Percentiles rank a stretch among this genome's conserved stretches.
phyloP scores from a whole-genome alignment of 1,140 invertebrate species.

The Neodiprion virginianus region DNA sequence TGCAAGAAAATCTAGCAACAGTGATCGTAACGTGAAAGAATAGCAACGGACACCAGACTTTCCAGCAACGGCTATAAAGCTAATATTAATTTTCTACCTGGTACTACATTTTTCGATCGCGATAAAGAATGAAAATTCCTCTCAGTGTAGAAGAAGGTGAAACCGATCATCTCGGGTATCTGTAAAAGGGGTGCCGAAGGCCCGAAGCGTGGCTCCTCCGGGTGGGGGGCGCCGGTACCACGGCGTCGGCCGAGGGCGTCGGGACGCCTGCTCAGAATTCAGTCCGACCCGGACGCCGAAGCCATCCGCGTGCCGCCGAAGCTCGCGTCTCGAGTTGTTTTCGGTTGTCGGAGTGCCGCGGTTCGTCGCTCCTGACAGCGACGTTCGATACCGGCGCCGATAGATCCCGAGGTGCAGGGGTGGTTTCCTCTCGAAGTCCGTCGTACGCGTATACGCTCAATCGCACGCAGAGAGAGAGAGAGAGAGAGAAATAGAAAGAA shows the following conservation, averaged over 20 bases:
- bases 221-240: conserved; percentile 48
- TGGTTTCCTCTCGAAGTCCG: conserved; percentile 26
- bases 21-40: too few relatives aligned
- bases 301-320: conserved; percentile 42
- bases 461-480: conserved; percentile 20
- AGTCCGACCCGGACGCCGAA: conserved; percentile 58
- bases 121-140: too few relatives aligned
- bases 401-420: background rate
- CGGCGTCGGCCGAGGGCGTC: conserved; percentile 33
- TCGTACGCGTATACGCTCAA: conserved; percentile 28
- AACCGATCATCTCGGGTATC: background rate
- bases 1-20: too few relatives aligned
- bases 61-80: too few relatives aligned
- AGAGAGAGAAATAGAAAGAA: conserved; percentile 10
- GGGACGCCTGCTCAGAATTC: conserved; percentile 34
- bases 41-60: too few relatives aligned
- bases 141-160: background rate
- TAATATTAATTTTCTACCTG: too few relatives aligned
- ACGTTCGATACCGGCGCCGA: conserved; percentile 2
- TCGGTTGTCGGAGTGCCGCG: background rate
- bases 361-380: background rate
- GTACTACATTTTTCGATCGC: too few relatives aligned
- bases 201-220: conserved; percentile 48
- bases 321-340: background rate
- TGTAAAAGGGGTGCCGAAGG: conserved; percentile 36